Evolutionary conservation across 2,888 invertebrate genomes (phyloP), one percentile per base, ranked within the genome.

Genomic region (Hydrotaea cyrtoneurina): DNA sequence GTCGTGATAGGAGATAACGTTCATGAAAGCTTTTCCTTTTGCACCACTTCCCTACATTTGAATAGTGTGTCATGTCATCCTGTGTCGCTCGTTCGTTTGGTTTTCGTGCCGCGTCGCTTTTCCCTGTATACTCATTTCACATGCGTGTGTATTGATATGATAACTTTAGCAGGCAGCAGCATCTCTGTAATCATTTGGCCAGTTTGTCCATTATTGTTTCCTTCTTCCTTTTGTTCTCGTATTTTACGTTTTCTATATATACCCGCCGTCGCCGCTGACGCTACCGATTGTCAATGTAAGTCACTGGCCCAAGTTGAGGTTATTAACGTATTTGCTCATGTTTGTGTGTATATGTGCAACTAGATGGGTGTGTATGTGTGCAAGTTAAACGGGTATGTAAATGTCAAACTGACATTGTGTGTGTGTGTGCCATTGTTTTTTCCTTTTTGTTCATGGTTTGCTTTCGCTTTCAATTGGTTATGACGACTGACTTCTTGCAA

Each of bases 221-320:
- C 15, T 53, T 19, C 50, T 59, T 74, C 69, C 46, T 72, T 31
- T 57, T 17, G 39, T 77, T 62, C 31, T 75, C 5, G n/a, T 2
- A 15, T 13, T 43, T 50, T 50, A 50, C 50, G 50, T n/a, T 15
- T 78, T 74, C 55, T 64, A 78, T 74, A 57, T 31, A 19, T 74
- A 5, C 5, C 10, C 69, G 39, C 53, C 53, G 39, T 36, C 55
- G 15, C 71, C 66, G 39, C 69, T 50, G n/a, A n/a, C n/a, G n/a
- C 57, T 59, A 31, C 31, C 46, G 53, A 21, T 1, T 31, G 62
- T 0, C 15, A 36, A 19, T 66, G 73, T 77, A 85, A 85, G 85
- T 85, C 82, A 85, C 77, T 85, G 85, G 85, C 82, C 82, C 85
- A 85, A 82, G 79, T 80, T 78, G 77, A 82, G 85, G 85, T 82